Conservation (phyloP, 1,140 invertebrate genomes). For the Bombus cullumanus region DNA sequence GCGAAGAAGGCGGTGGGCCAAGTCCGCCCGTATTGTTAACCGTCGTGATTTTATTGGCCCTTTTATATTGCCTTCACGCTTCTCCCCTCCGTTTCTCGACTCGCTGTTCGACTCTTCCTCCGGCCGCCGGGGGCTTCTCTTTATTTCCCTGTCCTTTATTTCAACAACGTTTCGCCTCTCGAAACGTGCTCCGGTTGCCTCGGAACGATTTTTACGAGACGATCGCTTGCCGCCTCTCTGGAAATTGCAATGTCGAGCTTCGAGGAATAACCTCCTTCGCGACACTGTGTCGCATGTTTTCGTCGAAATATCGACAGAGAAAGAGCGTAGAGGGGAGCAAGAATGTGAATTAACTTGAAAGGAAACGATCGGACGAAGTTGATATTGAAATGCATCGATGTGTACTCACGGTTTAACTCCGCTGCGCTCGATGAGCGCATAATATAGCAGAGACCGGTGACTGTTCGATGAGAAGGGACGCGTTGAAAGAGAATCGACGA, state of each 20-base stretch:
- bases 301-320: not conserved
- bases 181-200: slow-evolving; percentile 9
- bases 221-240: slow-evolving; percentile 26
- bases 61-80: slow-evolving; percentile 67
- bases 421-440: slow-evolving; percentile 13
- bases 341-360: not conserved
- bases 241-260: slow-evolving; percentile 37
- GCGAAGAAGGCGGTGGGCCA: slow-evolving; percentile 54
- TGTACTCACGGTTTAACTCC: slow-evolving; percentile 1
- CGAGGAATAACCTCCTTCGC: too few relatives aligned
- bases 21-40: slow-evolving; percentile 64
- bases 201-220: slow-evolving; percentile 58
- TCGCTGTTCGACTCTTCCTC: slow-evolving; percentile 26
- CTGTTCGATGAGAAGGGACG: slow-evolving; percentile 7
- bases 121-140: slow-evolving; percentile 1
- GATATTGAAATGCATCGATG: slow-evolving; percentile 26
- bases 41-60: slow-evolving; percentile 70
- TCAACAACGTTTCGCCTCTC: slow-evolving; percentile 10
- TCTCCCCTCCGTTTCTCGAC: slow-evolving; percentile 15
- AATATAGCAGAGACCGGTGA: slow-evolving; percentile 26
- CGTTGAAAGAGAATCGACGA: slow-evolving; percentile 24
- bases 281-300: not conserved
- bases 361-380: too few relatives aligned
- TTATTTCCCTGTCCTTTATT: slow-evolving; percentile 48
- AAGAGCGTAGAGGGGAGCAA: not conserved